Evolutionary conservation across 2,797 vertebrate genomes (phyloP).

Genomic region (Nyctalus aviator): DNA sequence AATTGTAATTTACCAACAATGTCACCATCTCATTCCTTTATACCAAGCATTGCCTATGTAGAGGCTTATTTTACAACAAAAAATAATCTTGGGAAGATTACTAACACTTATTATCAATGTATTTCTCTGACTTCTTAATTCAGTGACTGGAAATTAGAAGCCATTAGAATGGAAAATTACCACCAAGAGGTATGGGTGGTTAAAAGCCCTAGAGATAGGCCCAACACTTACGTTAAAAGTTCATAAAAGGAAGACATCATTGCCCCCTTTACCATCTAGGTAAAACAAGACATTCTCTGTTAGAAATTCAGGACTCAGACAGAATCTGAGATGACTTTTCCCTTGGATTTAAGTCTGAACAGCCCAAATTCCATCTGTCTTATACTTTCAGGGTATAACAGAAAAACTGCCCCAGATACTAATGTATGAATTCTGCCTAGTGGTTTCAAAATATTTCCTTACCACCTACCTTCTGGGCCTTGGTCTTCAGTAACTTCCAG

Average conservation of each 20-base stretch:
- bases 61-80: conserved; percentile 22
- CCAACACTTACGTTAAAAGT: neutral
- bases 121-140: neutral
- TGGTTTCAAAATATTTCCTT: neutral
- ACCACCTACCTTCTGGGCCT: neutral
- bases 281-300: neutral
- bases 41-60: neutral
- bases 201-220: neutral
- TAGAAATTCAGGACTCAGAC: conserved; percentile 8
- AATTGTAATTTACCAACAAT: neutral
- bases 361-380: neutral
- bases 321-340: neutral
- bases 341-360: neutral
- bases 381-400: neutral
- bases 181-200: neutral
- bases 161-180: neutral
- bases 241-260: neutral
- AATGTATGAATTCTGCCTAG: neutral
- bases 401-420: neutral
- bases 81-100: neutral
- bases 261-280: neutral
- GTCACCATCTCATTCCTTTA: neutral
- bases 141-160: neutral
- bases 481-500: neutral
- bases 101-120: neutral